Evolutionary conservation across 2,797 vertebrate genomes (phyloP), one percentile per base, ranked within the genome.

Genomic region (Myripristis murdjan): DNA sequence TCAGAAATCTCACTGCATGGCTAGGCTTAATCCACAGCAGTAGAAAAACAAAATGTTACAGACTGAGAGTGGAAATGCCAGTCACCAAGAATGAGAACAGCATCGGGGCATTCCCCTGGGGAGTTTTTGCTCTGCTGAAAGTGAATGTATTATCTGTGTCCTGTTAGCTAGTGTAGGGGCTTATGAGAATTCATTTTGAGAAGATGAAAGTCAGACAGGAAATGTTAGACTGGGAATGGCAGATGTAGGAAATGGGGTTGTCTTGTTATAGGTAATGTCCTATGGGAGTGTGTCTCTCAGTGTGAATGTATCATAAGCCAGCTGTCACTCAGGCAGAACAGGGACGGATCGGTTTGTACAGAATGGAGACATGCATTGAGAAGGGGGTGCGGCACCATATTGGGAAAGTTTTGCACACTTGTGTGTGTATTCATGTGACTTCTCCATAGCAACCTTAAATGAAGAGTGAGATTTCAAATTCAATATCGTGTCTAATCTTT

Each of bases 191-290:
- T 82, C 28, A 68, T 72, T 83, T 76, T 80, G 79, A 77, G 61
- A 53, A 85, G 82, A 88, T 88, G 81, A 87, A 87, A 89, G 88
- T 72, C 77, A 80, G 73, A 69, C 74, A 77, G 86, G 83, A 81
- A 78, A 43, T 82, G 77, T 86, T 75, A 77, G 85, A 69, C 73
- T 64, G 44, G 52, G 55, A 46, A 35, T 75, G 79, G 71, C 69
- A 85, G 86, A 81, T 73, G 79, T 71, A 75, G 56, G 73, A 83
- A 82, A 83, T 73, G 67, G 80, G 75, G 75, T 77, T 80, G 66
- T 60, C 69, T 90, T 81, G 83, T 87, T 90, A 70, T 69, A 81
- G 80, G 76, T 78, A 70, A 78, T 70, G 78, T 89, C 86, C 73
- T 82, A 47, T 81, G 87, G 81, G 88, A 85, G 33, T 60, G 23